phyloP scores from a whole-genome alignment of 2,113 vertebrate species.

The Rallus limicola region DNA sequence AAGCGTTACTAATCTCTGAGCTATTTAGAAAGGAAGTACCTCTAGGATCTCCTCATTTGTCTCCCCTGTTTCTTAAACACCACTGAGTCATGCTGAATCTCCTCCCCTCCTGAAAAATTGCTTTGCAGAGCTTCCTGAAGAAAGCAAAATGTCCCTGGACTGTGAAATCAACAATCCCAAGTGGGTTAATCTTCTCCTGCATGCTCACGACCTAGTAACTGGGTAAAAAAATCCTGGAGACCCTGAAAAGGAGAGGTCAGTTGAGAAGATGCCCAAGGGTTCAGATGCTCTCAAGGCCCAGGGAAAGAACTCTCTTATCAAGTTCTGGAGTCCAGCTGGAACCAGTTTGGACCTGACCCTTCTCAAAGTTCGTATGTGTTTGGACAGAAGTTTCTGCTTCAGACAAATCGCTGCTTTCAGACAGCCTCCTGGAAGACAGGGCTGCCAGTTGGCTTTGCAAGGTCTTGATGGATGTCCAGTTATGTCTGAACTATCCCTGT shows the following conservation, averaged over 20 bases:
- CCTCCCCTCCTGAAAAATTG: neutral
- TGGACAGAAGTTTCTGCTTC: constrained; percentile 16
- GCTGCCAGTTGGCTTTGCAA: constrained; percentile 49
- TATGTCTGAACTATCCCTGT: neutral
- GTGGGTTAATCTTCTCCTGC: neutral
- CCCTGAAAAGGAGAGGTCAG: neutral
- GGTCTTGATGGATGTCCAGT: constrained; percentile 21
- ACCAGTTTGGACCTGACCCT: constrained; percentile 22
- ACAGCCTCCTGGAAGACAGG: neutral
- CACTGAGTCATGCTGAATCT: constrained; percentile 24
- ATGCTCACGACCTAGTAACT: neutral
- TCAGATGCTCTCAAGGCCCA: neutral
- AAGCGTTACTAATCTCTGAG: constrained; percentile 54
- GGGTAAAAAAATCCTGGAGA: constrained; percentile 8
- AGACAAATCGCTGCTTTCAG: constrained; percentile 4
- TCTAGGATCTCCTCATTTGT: constrained; percentile 58
- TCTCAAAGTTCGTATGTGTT: constrained; percentile 28
- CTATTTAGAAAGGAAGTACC: constrained; percentile 63
- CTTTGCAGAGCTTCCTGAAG: neutral
- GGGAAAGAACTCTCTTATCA: constrained; percentile 29
- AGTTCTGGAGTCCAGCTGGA: constrained; percentile 44
- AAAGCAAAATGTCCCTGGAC: neutral
- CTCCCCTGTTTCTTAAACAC: constrained; percentile 45
- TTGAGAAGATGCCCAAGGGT: neutral
- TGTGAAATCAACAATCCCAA: neutral